These are phyloP conservation scores for Erythrocercus mccallii DNA, from an alignment of 2,113 vertebrate species.

Conservation along the genomic window DNA sequence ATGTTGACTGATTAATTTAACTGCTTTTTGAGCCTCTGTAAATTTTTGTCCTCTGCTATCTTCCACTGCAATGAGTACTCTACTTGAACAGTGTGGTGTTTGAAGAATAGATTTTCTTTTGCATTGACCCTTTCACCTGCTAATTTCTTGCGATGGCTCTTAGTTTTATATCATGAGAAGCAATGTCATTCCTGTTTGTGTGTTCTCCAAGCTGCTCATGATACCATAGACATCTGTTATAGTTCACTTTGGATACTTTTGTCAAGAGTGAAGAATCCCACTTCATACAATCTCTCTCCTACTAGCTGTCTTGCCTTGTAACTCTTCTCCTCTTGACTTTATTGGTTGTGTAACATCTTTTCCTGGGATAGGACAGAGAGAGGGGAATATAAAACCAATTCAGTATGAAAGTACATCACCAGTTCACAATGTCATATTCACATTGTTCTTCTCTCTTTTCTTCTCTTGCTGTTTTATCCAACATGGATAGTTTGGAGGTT, in stretches of 20 bases:
- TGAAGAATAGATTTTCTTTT: not conserved
- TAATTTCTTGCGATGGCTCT: not conserved
- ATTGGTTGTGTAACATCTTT: not conserved
- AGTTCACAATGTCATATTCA: not conserved
- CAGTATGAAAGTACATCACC: not conserved
- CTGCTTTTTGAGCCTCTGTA: not conserved
- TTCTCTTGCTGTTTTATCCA: not conserved
- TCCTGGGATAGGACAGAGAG: not conserved
- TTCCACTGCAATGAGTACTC: not conserved
- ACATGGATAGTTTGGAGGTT: not conserved
- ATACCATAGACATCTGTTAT: fast-evolving
- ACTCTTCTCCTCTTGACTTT: not conserved
- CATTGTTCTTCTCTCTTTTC: not conserved
- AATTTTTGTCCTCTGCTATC: not conserved
- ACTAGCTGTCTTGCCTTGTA: not conserved
- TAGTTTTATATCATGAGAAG: not conserved
- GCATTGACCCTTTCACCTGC: not conserved
- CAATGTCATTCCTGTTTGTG: not conserved
- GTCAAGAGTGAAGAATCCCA: not conserved
- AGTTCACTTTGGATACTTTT: not conserved
- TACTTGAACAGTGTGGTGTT: not conserved
- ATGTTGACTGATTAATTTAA: not conserved
- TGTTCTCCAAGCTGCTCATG: not conserved
- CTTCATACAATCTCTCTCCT: not conserved
- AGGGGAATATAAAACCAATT: not conserved